These are phyloP conservation scores for Oreochromis niloticus DNA, from an alignment of 2,113 vertebrate species.

Conservation along the genomic window DNA sequence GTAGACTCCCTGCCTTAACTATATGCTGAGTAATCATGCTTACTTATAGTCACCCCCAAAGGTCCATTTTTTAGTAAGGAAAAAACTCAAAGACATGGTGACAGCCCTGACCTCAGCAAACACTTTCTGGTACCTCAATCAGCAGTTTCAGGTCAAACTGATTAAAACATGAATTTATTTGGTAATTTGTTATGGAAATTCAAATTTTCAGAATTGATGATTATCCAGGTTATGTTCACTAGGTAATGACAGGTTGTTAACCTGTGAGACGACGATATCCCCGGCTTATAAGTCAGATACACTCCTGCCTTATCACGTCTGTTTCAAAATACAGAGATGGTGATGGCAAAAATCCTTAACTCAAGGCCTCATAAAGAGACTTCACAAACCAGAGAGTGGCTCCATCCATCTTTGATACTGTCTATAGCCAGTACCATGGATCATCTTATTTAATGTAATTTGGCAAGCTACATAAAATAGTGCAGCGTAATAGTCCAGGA, in stretches of 20 bases:
- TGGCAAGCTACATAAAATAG: background rate
- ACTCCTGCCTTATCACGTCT: background rate
- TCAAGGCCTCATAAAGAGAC: background rate
- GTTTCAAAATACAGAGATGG: background rate
- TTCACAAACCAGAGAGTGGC: background rate
- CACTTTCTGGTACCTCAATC: fast-evolving
- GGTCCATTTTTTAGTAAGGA: background rate
- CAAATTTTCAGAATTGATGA: background rate
- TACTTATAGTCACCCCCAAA: background rate
- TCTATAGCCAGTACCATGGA: background rate
- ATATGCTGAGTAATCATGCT: background rate
- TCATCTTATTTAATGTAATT: fast-evolving
- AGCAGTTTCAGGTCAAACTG: background rate
- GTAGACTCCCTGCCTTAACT: background rate
- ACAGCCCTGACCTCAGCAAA: background rate
- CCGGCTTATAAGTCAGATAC: background rate
- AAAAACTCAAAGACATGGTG: background rate
- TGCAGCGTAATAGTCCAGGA: background rate
- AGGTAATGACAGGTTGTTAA: background rate
- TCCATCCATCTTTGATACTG: background rate
- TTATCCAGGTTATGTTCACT: fast-evolving
- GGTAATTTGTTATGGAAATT: background rate
- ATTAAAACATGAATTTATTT: background rate
- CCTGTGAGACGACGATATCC: background rate
- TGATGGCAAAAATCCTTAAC: too few species aligned